A percentile compares a stretch with the other conserved stretches of the same genome.
Evolutionary conservation across 2,797 vertebrate genomes (phyloP).

Genomic region (Tiaroga cobitis): DNA sequence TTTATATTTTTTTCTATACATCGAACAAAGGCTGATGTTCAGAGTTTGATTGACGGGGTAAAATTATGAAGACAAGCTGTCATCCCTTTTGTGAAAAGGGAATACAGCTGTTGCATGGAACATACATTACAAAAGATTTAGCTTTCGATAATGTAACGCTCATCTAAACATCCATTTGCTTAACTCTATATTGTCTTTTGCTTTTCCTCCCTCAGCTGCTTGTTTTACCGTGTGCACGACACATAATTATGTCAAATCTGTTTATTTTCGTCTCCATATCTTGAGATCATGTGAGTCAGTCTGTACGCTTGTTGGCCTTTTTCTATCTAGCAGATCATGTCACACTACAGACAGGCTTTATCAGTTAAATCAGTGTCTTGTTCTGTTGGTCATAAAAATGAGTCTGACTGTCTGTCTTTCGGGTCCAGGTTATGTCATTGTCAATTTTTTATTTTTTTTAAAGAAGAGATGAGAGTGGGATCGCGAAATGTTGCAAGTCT

Average conservation of each 20-base stretch:
- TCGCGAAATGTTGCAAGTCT: neutral
- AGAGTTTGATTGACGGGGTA: conserved; percentile 69
- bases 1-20: conserved; percentile 43
- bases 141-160: neutral
- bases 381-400: neutral
- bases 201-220: neutral
- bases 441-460: no score
- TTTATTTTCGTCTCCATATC: conserved; percentile 1
- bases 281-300: neutral
- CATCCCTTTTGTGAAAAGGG: conserved; percentile 63
- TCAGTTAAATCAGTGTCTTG: neutral
- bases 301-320: neutral
- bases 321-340: neutral
- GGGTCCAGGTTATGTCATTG: neutral
- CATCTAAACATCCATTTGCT: neutral
- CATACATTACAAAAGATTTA: conserved; percentile 20
- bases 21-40: conserved; percentile 58
- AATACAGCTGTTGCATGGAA: conserved; percentile 55
- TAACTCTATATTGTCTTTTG: conserved; percentile 20
- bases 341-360: neutral
- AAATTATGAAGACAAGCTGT: conserved; percentile 66
- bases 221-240: conserved; percentile 17
- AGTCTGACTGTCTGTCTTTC: neutral
- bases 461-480: no score
- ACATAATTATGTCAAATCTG: conserved; percentile 20